phyloP scores from a whole-genome alignment of 2,113 vertebrate genomes.

The Notarius quadriscutis region DNA sequence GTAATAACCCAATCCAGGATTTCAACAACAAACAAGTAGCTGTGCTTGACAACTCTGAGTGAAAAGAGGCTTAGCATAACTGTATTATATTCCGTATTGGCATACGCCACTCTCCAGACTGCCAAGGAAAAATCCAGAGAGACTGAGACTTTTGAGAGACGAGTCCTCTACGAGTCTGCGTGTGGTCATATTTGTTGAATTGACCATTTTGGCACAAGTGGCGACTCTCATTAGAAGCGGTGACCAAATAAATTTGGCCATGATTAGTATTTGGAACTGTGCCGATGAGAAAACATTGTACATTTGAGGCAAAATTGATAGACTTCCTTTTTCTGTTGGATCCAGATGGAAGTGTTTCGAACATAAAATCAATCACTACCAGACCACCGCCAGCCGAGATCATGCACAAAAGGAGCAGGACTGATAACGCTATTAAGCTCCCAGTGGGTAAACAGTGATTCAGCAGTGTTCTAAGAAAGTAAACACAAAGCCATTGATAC shows the following conservation, averaged over 20 bases:
- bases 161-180: background rate
- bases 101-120: constrained; percentile 33
- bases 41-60: background rate
- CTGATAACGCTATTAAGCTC: constrained; percentile 22
- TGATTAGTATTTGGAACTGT: background rate
- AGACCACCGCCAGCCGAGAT: background rate
- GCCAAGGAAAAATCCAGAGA: constrained; percentile 7
- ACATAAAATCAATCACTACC: background rate
- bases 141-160: background rate
- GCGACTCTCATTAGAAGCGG: background rate
- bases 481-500: background rate
- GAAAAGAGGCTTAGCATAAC: constrained; percentile 18
- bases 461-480: constrained; percentile 24
- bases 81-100: constrained; percentile 18
- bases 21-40: background rate
- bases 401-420: background rate
- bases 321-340: background rate
- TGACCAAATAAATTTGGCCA: background rate
- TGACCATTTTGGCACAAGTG: background rate
- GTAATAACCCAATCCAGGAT: constrained; percentile 2
- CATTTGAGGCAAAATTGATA: background rate
- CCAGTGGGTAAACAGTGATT: constrained; percentile 22
- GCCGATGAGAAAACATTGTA: background rate
- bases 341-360: background rate
- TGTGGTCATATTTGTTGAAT: constrained; percentile 13